Percentiles rank a stretch among this genome's conserved stretches.
Conservation (phyloP, 2,888 invertebrate genomes). For the Dynastes hyllus region DNA sequence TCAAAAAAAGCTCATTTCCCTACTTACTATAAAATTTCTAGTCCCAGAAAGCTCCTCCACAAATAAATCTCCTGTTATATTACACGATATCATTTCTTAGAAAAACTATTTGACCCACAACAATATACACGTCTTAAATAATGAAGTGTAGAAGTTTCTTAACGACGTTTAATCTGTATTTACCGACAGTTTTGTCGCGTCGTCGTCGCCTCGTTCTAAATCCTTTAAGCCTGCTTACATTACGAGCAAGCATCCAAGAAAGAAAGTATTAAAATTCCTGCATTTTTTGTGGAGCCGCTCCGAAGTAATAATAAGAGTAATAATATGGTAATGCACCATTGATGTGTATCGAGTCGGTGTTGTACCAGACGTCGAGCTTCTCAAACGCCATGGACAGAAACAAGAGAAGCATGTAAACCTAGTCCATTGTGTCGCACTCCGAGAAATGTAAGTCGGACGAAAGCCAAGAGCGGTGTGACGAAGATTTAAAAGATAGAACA, state of each 20-base stretch:
- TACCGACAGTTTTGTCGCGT: not conserved
- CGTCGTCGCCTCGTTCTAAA: not conserved
- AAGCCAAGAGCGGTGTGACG: not conserved
- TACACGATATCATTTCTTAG: too few species aligned
- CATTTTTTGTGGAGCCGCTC: slow-evolving; percentile 1
- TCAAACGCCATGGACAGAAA: not conserved
- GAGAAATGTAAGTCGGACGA: not conserved
- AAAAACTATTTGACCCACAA: too few species aligned
- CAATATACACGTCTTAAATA: not conserved
- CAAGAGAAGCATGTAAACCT: not conserved
- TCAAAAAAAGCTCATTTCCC: too few species aligned
- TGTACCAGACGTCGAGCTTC: not conserved
- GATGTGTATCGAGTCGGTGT: not conserved
- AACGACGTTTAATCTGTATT: slow-evolving; percentile 9
- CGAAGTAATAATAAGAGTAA: not conserved
- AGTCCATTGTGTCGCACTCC: not conserved
- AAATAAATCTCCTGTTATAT: too few species aligned
- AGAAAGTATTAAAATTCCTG: slow-evolving; percentile 23
- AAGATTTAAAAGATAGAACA: not conserved
- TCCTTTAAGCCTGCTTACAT: not conserved
- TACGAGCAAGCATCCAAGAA: not conserved
- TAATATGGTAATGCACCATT: not conserved
- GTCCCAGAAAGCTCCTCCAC: too few species aligned
- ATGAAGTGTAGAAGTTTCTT: not conserved
- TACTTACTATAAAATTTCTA: too few species aligned